Base-by-base conservation (phyloP, 2,113 vertebrate species). In the Heterochromis multidens region DNA sequence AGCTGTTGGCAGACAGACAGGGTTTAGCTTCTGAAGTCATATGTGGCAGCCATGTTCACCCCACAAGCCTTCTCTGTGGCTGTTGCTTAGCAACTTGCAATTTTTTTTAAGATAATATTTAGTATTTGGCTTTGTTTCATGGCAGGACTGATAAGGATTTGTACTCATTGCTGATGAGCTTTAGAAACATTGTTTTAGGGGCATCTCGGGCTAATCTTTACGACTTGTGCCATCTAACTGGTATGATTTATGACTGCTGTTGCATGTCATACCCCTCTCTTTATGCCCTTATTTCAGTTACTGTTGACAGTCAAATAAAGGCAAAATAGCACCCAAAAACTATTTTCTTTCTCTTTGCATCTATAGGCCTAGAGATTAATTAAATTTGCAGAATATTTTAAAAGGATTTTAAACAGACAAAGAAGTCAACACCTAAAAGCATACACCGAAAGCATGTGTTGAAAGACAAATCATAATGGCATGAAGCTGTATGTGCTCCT, bases 21-120 rank as follows among this genome's bases (percentile, higher is more conserved):
- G 16, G 58, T 87, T 93, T 57, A 46, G 35, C 59, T 61, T 62
- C 77, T 88, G 79, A 89, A 83, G 76, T 90, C 25, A 2, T 81
- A 65, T 23, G 9, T 81, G 46, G 77, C 62, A n/a, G 80, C 77
- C 67, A 72, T 76, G 61, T 79, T 83, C 80, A 85, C 62, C 81
- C 80, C 40, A 56, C 33, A 56, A 77, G 58, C 67, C 81, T 33
- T 70, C 79, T 80, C 33, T 3, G 2, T 46, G 76, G 60, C 37
- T 46, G 88, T 90, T 90, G 88, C 91, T 61, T 72, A 79, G 92
- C 81, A 88, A 86, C 84, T 19, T 76, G 7, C 17, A 11, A 17
- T 54, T 83, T 56, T 77, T 91, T 74, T 61, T 4, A 2, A 78
- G 7, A 67, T 63, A 81, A 58, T n/a, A 12, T 23, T 88, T 23